Percentiles rank a stretch among this genome's conserved stretches.
Conservation (phyloP, 92 coral and sea anemone genomes). For the Parazoanthus atlanticus region DNA sequence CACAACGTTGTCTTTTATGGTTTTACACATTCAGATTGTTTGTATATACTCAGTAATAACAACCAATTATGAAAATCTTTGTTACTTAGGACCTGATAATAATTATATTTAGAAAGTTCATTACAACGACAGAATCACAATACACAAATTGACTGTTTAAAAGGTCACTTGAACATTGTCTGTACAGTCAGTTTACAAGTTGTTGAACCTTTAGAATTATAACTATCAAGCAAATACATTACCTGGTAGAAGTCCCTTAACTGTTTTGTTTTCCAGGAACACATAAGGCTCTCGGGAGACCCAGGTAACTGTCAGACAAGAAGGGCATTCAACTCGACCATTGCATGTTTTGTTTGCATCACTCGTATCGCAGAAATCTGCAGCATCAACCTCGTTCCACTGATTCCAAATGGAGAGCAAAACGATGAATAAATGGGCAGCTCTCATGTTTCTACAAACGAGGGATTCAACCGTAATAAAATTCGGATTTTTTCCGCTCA, state of each 20-base stretch:
- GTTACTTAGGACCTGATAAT: no score
- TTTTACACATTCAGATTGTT: no score
- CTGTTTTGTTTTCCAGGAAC: conserved; percentile 31
- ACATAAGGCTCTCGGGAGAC: conserved; percentile 66
- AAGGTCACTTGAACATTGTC: background rate
- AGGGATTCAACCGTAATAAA: background rate
- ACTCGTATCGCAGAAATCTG: background rate
- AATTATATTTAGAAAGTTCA: no score
- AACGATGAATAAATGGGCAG: background rate
- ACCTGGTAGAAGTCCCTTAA: conserved; percentile 80
- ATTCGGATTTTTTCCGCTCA: background rate
- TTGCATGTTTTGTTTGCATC: conserved; percentile 30
- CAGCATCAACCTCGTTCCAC: background rate
- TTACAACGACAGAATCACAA: no score
- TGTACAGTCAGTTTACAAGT: background rate
- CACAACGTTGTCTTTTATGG: no score
- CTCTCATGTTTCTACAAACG: conserved; percentile 17
- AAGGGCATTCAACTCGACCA: conserved; percentile 49
- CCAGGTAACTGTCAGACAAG: conserved; percentile 69
- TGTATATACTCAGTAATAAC: no score
- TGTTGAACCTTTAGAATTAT: background rate
- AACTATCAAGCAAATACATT: background rate
- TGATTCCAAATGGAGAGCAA: background rate
- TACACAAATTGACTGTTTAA: no score
- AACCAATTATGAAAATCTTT: no score